Conservation (phyloP, 2,888 invertebrate species). For the Tetranychus truncatus region DNA sequence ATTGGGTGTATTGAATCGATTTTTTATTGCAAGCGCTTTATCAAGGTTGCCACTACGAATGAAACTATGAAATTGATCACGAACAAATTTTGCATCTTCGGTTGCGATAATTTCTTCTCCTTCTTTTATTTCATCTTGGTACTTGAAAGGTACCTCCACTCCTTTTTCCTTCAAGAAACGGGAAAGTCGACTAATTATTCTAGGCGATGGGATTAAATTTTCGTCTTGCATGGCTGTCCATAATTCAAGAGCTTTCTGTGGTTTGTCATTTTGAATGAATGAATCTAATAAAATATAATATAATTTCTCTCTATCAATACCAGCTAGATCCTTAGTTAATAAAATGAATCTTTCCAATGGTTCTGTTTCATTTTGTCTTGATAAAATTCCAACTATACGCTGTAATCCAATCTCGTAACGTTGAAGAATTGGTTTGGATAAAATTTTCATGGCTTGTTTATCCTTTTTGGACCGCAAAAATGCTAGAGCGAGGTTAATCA, state of each 20-base stretch:
- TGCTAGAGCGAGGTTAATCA: conserved; percentile 60
- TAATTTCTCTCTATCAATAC: conserved; percentile 54
- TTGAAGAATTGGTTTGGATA: conserved; percentile 60
- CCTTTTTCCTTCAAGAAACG: conserved; percentile 46
- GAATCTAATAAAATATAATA: conserved; percentile 55
- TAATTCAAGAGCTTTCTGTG: conserved; percentile 53
- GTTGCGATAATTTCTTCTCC: not conserved
- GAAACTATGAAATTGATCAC: conserved; percentile 13
- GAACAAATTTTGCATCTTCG: not conserved
- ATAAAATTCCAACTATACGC: conserved; percentile 41
- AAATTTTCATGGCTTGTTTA: conserved; percentile 58
- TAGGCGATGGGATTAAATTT: conserved; percentile 47
- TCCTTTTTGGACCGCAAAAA: conserved; percentile 63
- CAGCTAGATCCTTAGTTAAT: conserved; percentile 53
- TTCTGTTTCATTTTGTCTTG: conserved; percentile 42
- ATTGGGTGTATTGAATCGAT: not conserved
- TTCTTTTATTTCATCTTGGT: conserved; percentile 32
- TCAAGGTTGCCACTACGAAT: conserved; percentile 15
- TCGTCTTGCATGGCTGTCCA: conserved; percentile 75
- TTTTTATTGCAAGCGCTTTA: conserved; percentile 17
- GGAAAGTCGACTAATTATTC: conserved; percentile 48
- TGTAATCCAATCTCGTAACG: conserved; percentile 48
- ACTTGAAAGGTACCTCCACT: conserved; percentile 49
- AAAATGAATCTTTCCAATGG: conserved; percentile 56
- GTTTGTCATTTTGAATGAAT: conserved; percentile 47